Base-by-base conservation (phyloP, 2,888 invertebrate species). In the Gastrophysa polygoni region DNA sequence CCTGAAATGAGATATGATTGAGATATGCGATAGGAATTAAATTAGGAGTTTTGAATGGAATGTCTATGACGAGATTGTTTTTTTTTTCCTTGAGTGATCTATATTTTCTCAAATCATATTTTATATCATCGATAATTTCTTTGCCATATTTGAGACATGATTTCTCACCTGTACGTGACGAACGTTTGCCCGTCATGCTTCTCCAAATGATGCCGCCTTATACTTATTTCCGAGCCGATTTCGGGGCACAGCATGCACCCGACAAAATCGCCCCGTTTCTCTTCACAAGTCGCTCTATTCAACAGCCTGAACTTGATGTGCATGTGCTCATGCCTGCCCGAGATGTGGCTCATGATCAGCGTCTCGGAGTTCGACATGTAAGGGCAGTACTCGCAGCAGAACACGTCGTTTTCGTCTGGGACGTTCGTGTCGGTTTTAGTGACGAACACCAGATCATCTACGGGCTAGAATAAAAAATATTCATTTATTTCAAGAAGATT, bases 181-280 rank as follows among this genome's bases (percentile, higher is more conserved):
- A 70, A 57, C 0, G 73, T 71, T 43, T 68, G 34, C 0, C 69
- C 70, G 0, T 75, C 71, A 67, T 86, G 86, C 0, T 34, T 14
- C 0, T 58, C 68, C 16, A 70, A 67, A 16, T 80, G 69, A 60
- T 86, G 86, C 2, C 59, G 66, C 0, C 73, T 52, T 11, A 85
- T 69, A 0, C 63, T 43, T 16, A 71, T 69, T 14, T 78, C 78
- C 3, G 77, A 68, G 1, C 80, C 78, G 1, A 71, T 73, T 52
- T 74, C 76, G 1, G 73, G 63, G 60, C 80, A 81, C 38, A 75
- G 68, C 16, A 59, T 66, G 52, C 80, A 81, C 29, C 73, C 69
- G n/a, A 70, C 63, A 52, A 67, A 68, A 6, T 68, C 63, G 10
- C 48, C 58, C 11, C 51, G 46, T 11, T 55, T 61, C 28, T 8